Evolutionary conservation across 2,888 invertebrate genomes (phyloP).

Genomic region (Synanthedon tipuliformis): DNA sequence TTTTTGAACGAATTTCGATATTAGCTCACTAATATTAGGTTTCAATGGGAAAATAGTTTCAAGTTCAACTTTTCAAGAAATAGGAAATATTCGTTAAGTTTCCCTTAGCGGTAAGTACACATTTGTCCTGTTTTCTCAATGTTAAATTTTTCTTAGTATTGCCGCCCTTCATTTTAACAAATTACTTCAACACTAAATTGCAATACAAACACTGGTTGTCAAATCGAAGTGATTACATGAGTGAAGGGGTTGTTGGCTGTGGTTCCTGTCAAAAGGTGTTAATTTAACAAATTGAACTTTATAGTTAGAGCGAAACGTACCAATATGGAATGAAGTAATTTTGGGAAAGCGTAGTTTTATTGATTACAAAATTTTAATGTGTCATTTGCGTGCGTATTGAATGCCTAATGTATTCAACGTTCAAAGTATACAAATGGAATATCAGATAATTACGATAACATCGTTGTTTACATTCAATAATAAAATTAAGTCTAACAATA

Average conservation of each 20-base stretch:
- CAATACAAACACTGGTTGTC: constrained; percentile 54
- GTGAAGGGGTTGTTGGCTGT: constrained; percentile 24
- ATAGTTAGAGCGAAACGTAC: constrained; percentile 6
- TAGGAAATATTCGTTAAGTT: no score
- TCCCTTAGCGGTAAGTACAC: no score
- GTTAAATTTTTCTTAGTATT: no score
- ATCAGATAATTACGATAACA: not conserved
- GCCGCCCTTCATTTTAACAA: constrained; percentile 22
- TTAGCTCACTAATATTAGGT: no score
- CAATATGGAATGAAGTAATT: constrained; percentile 8
- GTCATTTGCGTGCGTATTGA: constrained; percentile 35
- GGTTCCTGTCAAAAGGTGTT: not conserved
- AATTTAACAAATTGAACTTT: not conserved
- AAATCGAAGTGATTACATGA: constrained; percentile 38
- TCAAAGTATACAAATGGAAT: constrained; percentile 1
- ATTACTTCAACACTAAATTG: constrained; percentile 53
- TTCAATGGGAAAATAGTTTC: no score
- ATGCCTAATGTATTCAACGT: constrained; percentile 6
- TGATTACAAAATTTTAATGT: constrained; percentile 39
- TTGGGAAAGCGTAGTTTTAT: constrained; percentile 19
- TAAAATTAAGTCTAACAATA: no score
- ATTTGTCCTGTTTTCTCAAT: no score
- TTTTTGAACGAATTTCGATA: no score
- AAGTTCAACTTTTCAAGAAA: no score
- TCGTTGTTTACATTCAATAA: not conserved